These are phyloP conservation scores for Siphlonurus alternatus DNA, from an alignment of 2,888 invertebrate genomes.

Conservation along the genomic window DNA sequence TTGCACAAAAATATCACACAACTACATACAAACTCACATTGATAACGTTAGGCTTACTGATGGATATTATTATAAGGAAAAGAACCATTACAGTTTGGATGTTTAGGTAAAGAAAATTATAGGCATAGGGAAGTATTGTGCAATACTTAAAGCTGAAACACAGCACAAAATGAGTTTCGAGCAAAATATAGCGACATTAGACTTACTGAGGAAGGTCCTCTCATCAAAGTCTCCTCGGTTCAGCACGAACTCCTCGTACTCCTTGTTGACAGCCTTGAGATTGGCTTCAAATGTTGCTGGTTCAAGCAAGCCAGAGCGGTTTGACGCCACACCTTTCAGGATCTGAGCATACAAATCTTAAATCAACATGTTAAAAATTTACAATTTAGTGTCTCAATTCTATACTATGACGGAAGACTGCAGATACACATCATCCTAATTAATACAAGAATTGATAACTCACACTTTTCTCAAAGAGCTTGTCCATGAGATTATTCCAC, in stretches of 20 bases:
- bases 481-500: conserved; percentile 60
- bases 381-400: not conserved
- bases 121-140: too few species aligned
- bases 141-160: too few species aligned
- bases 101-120: too few species aligned
- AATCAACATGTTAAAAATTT: not conserved
- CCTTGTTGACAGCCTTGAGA: conserved; percentile 64
- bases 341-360: conserved; percentile 30
- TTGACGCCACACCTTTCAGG: conserved; percentile 52
- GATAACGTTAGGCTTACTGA: too few species aligned
- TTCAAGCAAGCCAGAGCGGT: conserved; percentile 60
- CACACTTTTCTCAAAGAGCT: conserved; percentile 53
- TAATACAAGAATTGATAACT: not conserved
- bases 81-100: too few species aligned
- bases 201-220: conserved; percentile 74
- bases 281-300: conserved; percentile 67
- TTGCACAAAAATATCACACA: too few species aligned
- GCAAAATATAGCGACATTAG: too few species aligned
- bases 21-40: too few species aligned
- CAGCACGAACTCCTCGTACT: conserved; percentile 81
- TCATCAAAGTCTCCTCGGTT: conserved; percentile 93
- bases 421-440: too few species aligned
- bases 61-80: too few species aligned
- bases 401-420: too few species aligned
- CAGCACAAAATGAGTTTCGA: too few species aligned